Percentiles rank a stretch among this genome's conserved stretches.
Evolutionary conservation across 2,888 invertebrate genomes (phyloP).

Genomic region (Rhimphoctona megacephalus): DNA sequence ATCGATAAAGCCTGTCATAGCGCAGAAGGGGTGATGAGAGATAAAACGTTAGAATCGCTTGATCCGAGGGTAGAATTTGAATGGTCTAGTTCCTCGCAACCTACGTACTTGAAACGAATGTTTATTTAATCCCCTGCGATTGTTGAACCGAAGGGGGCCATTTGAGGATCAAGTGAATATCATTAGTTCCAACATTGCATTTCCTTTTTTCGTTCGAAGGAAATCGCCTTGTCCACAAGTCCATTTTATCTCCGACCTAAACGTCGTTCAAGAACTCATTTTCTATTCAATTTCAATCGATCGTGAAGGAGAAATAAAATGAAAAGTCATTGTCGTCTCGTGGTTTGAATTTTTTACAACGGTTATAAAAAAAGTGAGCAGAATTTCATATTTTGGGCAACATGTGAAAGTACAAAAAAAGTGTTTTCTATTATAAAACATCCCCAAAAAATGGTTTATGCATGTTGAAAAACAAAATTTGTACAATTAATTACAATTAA

Average conservation of each 20-base stretch:
- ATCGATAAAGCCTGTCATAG: constrained; percentile 7
- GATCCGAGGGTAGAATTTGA: constrained; percentile 20
- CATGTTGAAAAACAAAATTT: no score
- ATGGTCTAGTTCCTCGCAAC: not conserved
- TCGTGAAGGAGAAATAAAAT: not conserved
- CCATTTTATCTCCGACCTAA: not conserved
- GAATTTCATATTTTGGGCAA: not conserved
- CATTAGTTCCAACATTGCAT: not conserved
- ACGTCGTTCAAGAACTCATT: not conserved
- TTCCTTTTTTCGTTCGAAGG: no score
- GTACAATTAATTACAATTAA: no score
- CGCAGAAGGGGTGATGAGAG: constrained; percentile 5
- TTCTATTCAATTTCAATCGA: not conserved
- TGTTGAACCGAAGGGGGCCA: no score
- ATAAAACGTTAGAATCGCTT: constrained; percentile 19
- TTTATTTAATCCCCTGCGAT: not conserved
- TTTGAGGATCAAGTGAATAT: no score
- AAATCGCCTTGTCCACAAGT: not conserved
- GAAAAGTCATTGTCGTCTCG: not conserved
- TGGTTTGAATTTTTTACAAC: not conserved
- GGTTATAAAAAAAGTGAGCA: not conserved
- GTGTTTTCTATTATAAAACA: no score
- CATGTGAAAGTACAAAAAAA: no score
- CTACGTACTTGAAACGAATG: constrained; percentile 2
- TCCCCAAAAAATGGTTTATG: no score